phyloP scores from a whole-genome alignment of 2,113 vertebrate genomes.

The Rattus rattus region DNA sequence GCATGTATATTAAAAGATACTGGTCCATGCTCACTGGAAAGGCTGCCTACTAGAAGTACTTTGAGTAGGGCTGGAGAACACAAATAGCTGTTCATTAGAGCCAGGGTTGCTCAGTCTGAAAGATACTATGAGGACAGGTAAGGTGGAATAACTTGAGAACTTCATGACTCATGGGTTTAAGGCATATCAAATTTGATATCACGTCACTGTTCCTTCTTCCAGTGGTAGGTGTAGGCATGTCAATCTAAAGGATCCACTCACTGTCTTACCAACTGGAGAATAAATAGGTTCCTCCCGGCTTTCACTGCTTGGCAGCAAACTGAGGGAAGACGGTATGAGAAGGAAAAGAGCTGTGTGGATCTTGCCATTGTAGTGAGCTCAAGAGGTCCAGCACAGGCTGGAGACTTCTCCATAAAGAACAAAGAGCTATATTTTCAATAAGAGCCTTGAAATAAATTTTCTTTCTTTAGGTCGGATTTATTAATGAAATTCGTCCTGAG shows the following conservation, averaged over 20 bases:
- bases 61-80: background rate
- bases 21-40: background rate
- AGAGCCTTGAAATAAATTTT: background rate
- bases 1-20: background rate
- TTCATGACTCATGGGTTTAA: background rate
- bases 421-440: conserved; percentile 13
- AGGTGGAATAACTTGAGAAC: background rate
- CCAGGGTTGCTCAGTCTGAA: background rate
- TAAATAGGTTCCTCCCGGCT: background rate
- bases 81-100: background rate
- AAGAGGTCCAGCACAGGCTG: background rate
- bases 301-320: background rate
- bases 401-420: background rate
- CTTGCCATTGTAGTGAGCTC: background rate
- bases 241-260: background rate
- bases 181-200: background rate
- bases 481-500: conserved; percentile 71
- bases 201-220: background rate
- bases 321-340: background rate
- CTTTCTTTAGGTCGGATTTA: conserved; percentile 86
- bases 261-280: background rate
- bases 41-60: background rate
- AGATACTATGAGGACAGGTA: background rate
- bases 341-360: background rate
- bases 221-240: background rate